These are phyloP conservation scores for Chelonus formosanus DNA, from an alignment of 2,888 invertebrate species.

Conservation along the genomic window DNA sequence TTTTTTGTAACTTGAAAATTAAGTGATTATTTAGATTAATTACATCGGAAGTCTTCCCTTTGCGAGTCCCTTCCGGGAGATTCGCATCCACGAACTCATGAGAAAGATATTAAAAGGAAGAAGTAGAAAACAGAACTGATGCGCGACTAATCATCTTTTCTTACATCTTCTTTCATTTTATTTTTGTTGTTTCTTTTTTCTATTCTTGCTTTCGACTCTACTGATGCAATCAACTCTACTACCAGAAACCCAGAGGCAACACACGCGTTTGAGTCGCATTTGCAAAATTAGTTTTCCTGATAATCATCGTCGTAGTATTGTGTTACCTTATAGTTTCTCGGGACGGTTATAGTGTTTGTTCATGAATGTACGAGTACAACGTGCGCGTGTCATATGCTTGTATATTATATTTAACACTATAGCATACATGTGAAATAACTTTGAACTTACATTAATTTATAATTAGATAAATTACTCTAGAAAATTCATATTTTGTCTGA, in stretches of 20 bases:
- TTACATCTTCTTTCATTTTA: constrained; percentile 53
- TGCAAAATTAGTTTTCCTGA: constrained; percentile 65
- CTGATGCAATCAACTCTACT: constrained; percentile 34
- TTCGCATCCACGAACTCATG: constrained; percentile 26
- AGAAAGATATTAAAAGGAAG: constrained; percentile 10
- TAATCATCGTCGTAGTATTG: constrained; percentile 64
- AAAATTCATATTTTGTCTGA: too few species aligned
- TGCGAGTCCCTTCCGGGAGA: constrained; percentile 18
- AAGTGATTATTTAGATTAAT: constrained; percentile 23
- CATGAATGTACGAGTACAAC: constrained; percentile 8
- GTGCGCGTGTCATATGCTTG: constrained; percentile 9
- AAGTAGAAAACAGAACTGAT: constrained; percentile 31
- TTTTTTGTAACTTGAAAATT: not conserved
- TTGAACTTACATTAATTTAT: too few species aligned
- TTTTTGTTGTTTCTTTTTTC: constrained; percentile 17
- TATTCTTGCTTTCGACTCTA: constrained; percentile 27
- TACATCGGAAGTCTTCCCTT: constrained; percentile 2
- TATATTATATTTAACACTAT: too few species aligned
- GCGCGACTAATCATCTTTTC: constrained; percentile 56
- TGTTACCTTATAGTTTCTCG: constrained; percentile 51
- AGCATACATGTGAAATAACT: too few species aligned
- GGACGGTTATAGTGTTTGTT: constrained; percentile 25
- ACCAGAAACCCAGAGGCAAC: constrained; percentile 44
- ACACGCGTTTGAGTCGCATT: constrained; percentile 49
- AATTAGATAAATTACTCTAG: too few species aligned